These are phyloP conservation scores for Rambutsinella grinnellia DNA, from an alignment of 2,888 invertebrate genomes.

Conservation along the genomic window DNA sequence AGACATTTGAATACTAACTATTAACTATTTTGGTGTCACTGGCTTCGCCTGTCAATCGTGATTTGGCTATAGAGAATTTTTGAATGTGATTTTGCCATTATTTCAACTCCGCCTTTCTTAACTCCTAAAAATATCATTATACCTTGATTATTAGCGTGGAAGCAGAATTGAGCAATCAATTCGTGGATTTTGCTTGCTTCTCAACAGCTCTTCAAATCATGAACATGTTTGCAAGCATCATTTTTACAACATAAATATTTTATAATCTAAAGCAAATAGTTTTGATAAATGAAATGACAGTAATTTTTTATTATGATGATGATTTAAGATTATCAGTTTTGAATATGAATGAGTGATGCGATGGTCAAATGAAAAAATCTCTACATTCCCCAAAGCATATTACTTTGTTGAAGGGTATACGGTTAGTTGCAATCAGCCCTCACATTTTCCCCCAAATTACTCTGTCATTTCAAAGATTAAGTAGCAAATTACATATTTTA, in stretches of 20 bases:
- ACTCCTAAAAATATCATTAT: conserved; percentile 23
- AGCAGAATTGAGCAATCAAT: conserved; percentile 51
- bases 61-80: neutral
- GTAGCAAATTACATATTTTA: conserved; percentile 18
- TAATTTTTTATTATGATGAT: conserved; percentile 30
- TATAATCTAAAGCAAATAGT: neutral
- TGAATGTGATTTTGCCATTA: conserved; percentile 20
- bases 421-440: conserved; percentile 12
- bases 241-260: too few relatives aligned
- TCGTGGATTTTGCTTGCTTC: conserved; percentile 20
- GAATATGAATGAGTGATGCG: conserved; percentile 28
- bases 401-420: neutral
- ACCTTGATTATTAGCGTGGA: conserved; percentile 6
- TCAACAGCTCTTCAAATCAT: neutral
- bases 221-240: too few relatives aligned
- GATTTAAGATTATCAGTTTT: conserved; percentile 30
- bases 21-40: conserved; percentile 8
- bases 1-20: too few relatives aligned
- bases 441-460: conserved; percentile 16
- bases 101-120: conserved; percentile 43
- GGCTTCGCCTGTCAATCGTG: conserved; percentile 4
- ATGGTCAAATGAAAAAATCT: neutral
- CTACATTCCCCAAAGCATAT: neutral
- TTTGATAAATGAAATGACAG: neutral
- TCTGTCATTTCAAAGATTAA: conserved; percentile 40